Percentiles rank a stretch among this genome's conserved stretches.
Evolutionary conservation across 2,113 vertebrate genomes (phyloP).

Genomic region (Sorex fumeus): DNA sequence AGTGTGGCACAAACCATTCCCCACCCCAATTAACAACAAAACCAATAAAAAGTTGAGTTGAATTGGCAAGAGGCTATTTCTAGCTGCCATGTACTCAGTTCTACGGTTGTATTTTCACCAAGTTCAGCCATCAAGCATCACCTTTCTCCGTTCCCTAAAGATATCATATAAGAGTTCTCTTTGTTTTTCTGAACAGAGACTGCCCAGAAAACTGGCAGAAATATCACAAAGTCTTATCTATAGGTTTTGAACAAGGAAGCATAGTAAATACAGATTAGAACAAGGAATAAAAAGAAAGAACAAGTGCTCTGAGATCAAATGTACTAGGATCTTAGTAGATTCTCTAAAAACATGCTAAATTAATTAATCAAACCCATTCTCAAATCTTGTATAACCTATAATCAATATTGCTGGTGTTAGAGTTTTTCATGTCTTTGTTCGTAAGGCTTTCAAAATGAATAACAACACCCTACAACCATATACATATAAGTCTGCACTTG

Average conservation of each 20-base stretch:
- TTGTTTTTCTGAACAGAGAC: slow-evolving; percentile 24
- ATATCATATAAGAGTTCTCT: not conserved
- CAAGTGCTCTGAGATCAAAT: not conserved
- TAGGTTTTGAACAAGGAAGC: not conserved
- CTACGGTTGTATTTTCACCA: not conserved
- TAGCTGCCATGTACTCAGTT: not conserved
- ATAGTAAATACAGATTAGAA: not conserved
- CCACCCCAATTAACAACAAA: no score
- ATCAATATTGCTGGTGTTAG: not conserved
- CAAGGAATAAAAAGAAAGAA: not conserved
- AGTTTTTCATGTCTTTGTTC: not conserved
- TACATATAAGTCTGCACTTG: not conserved
- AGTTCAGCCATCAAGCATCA: not conserved
- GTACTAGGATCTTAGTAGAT: not conserved
- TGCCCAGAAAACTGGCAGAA: not conserved
- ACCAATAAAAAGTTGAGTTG: not conserved
- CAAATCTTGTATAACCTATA: not conserved
- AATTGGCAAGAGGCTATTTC: slow-evolving; percentile 32
- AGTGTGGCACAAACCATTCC: no score
- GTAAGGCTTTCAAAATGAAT: not conserved
- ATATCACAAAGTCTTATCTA: not conserved
- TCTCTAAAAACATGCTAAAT: not conserved
- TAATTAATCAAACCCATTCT: not conserved
- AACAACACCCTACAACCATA: not conserved
- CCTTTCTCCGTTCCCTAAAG: slow-evolving; percentile 13